Base-by-base conservation (phyloP, 1,140 invertebrate genomes). In the Parasteatoda tepidariorum region DNA sequence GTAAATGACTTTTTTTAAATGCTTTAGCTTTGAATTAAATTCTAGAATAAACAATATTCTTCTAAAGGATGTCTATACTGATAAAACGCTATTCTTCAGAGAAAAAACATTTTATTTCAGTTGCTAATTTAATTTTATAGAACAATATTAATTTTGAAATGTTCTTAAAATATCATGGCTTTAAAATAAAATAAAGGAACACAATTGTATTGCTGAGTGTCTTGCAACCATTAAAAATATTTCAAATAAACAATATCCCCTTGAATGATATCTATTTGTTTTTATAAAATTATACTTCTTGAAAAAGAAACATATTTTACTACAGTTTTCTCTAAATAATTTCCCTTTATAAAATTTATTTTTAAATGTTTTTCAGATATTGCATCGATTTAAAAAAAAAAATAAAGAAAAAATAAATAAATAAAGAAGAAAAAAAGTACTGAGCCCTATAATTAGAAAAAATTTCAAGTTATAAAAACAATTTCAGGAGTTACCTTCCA, bases 401-500 rank as follows among this genome's bases (percentile, higher is more conserved):
- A n/a, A 30, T 70, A 6, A 7, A 30, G 28, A 22, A 18, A 15
- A 26, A 3, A 9, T 41, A 15, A 22, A 31, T 34, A n/a, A 6
- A 18, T n/a, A 11, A 6, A 30, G 15, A 74, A 18, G n/a, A 61
- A 5, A 68, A 66, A 22, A 41, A 55, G 22, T 41, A 7, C 18
- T 13, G 7, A 74, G 15, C 7, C 22, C 62, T 13, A n/a, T 62
- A n/a, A 31, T 33, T 61, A 4, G 7, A n/a, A 41, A 11, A 22
- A 0, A 24, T 0, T 30, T n/a, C 3, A 66, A 38, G 54, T 24
- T 18, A 31, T 24, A 81, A 13, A 64, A 22, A 41, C 1, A 11
- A 18, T 22, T 34, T 13, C 24, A 68, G 41, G 28, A 41, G 18
- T 74, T 62, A 85, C 85, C 54, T 93, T 94, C 95, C 95, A 97